Base-by-base conservation (phyloP, 1,140 invertebrate species). In the Pararge aegeria region DNA sequence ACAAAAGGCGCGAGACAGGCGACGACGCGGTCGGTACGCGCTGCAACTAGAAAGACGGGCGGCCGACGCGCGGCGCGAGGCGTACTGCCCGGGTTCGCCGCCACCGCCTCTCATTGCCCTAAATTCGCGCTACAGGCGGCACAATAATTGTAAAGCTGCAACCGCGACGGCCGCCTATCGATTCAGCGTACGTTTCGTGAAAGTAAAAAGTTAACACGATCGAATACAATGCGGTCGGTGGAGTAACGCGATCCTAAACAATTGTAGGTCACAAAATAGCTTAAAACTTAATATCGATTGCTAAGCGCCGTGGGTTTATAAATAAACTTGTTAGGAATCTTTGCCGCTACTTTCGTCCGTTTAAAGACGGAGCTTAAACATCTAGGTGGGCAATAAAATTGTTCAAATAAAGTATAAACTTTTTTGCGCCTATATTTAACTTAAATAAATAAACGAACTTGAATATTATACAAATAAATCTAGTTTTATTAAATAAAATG, bases 141-240 rank as follows among this genome's bases (percentile, higher is more conserved):
- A 83, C 80, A 80, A 82, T 88, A 85, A 88, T 80, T 85, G 85
- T 84, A 80, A 72, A 71, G 74, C 80, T 83, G 83, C 83, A 80
- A 73, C 83, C 81, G 66, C 74, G 78, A 64, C 75, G 75, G 80
- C 84, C 78, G 76, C 75, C 79, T 81, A 88, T 88, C 82, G 85
- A 88, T 86, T 83, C 81, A 63, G 61, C 68, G 66, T 72, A 79
- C 78, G 76, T 80, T 78, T 80, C 78, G 80, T 85, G 83, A 86
- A 86, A 85, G 76, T 86, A 83, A 86, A 87, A 88, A 85, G 74
- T 86, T 85, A 85, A 83, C 80, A 78, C 80, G 80, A 82, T 81
- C 76, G 81, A 83, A 84, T 81, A 70, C 75, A 78, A 78, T 86
- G 81, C 83, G 82, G 78, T 74, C 75, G 74, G 75, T 76, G 75